Evolutionary conservation across 2,888 invertebrate species (phyloP).

Genomic region (Oithona nana): DNA sequence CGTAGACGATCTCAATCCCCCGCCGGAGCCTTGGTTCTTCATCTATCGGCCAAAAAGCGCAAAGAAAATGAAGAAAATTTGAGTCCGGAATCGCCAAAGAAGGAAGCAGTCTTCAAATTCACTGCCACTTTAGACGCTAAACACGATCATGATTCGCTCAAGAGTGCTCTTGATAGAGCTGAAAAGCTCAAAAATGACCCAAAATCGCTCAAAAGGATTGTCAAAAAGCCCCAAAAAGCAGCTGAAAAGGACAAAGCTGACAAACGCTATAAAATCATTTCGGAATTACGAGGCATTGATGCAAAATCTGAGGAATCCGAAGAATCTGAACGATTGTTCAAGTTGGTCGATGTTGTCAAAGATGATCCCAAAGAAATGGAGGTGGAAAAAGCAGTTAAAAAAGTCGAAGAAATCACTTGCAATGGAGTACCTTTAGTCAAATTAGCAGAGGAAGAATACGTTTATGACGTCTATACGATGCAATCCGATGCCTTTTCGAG

Average conservation of each 20-base stretch:
- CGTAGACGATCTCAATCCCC: neutral
- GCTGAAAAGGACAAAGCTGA: neutral
- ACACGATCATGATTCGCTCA: neutral
- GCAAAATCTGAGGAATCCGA: neutral
- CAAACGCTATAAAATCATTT: neutral
- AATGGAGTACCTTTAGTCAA: neutral
- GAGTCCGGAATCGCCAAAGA: neutral
- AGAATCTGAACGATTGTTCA: neutral
- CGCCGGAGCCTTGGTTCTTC: neutral
- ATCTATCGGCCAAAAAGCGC: neutral
- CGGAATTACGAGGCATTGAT: neutral
- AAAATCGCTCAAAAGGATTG: neutral
- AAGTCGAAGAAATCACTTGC: conserved; percentile 36
- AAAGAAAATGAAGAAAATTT: neutral
- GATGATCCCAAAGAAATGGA: conserved; percentile 53
- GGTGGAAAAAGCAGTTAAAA: conserved; percentile 35
- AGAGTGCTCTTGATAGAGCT: neutral
- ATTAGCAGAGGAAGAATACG: neutral
- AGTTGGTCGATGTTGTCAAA: neutral
- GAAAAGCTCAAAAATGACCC: neutral
- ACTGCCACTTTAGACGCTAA: neutral
- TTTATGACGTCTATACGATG: neutral
- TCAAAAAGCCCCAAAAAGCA: neutral
- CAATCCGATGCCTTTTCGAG: neutral
- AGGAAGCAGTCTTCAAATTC: neutral